These are phyloP conservation scores for Ctenopoma multispine DNA, from an alignment of 2,797 vertebrate species.

Conservation along the genomic window DNA sequence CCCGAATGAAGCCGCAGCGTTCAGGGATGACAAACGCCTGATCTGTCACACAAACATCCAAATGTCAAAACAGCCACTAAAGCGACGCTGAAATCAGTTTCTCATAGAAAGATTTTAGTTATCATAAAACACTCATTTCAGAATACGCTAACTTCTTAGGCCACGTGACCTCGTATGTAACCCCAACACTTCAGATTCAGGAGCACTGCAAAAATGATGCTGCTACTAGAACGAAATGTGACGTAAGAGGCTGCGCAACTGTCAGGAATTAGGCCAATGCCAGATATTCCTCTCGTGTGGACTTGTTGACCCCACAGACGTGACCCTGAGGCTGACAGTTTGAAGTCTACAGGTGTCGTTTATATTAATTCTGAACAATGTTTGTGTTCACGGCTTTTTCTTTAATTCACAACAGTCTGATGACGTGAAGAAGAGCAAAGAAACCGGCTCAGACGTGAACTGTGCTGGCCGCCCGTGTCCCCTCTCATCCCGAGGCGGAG, in stretches of 20 bases:
- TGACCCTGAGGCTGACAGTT: neutral
- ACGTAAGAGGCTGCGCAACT: neutral
- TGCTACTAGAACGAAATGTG: neutral
- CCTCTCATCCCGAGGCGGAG: too few species aligned
- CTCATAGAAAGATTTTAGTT: too few species aligned
- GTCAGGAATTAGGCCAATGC: conserved; percentile 8
- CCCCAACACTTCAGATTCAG: neutral
- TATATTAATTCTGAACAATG: conserved; percentile 61
- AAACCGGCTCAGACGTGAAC: conserved; percentile 30
- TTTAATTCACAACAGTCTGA: conserved; percentile 72
- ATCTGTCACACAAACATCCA: conserved; percentile 19
- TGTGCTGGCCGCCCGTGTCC: too few species aligned
- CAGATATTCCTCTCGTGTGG: conserved; percentile 10
- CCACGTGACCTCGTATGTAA: neutral
- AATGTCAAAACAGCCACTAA: conserved; percentile 49
- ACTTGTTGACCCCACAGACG: conserved; percentile 36
- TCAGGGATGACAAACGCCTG: conserved; percentile 29
- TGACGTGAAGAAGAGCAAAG: conserved; percentile 39
- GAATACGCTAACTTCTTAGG: too few species aligned
- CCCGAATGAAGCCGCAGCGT: conserved; percentile 12
- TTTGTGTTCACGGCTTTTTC: conserved; percentile 48
- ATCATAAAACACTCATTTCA: neutral
- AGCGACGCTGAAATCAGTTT: neutral
- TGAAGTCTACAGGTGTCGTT: too few species aligned
- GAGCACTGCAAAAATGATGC: neutral